These are phyloP conservation scores for Hypsibius dujardini DNA, from an alignment of 1,140 invertebrate genomes.

Conservation along the genomic window DNA sequence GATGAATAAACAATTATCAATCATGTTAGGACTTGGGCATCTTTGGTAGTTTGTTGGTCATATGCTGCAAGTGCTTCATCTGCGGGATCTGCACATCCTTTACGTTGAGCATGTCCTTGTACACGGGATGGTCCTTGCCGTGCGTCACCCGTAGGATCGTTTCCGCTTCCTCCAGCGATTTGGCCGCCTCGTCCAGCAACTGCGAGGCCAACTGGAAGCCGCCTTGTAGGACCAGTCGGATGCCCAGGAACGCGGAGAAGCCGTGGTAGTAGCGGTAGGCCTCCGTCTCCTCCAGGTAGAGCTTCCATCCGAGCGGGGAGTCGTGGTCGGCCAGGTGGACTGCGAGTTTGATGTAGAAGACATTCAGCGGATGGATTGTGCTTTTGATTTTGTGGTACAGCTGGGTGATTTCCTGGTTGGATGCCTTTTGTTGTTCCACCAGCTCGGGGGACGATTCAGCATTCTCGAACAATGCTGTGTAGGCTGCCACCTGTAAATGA, in stretches of 20 bases:
- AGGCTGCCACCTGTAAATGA: neutral
- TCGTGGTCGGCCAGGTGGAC: slow-evolving; percentile 10
- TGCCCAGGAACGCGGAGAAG: neutral
- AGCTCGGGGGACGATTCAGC: neutral
- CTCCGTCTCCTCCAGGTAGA: slow-evolving; percentile 5
- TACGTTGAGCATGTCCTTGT: neutral
- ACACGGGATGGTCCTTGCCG: slow-evolving; percentile 9
- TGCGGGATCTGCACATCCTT: neutral
- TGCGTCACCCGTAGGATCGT: neutral
- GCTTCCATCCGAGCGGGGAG: neutral
- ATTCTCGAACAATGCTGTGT: slow-evolving; percentile 2
- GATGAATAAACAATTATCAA: too few species aligned
- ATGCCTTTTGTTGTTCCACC: neutral
- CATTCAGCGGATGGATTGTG: neutral
- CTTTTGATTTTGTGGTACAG: neutral
- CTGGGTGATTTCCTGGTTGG: neutral
- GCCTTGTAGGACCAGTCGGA: slow-evolving; percentile 4
- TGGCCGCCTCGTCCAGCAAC: neutral
- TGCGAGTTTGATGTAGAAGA: slow-evolving; percentile 6
- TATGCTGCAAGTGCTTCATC: neutral
- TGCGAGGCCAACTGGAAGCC: neutral
- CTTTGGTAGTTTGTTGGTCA: neutral
- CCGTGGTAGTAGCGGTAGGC: slow-evolving; percentile 14
- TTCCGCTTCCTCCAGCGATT: slow-evolving; percentile 13
- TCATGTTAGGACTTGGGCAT: too few species aligned